Conservation (phyloP, 30 jellyfish, hydroid and myxozoan genomes). For the Cassiopea xamachana region DNA sequence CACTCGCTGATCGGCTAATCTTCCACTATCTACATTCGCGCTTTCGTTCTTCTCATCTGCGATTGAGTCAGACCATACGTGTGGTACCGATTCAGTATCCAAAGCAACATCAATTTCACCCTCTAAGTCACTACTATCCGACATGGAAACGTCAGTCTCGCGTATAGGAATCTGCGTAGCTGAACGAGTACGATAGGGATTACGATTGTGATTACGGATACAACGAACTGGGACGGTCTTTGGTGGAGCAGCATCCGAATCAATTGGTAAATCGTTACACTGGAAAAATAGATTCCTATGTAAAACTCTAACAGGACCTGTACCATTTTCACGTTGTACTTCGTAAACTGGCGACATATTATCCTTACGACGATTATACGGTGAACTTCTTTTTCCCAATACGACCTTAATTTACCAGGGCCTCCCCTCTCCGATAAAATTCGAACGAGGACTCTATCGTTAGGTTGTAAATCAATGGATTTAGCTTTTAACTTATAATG, state of each 20-base stretch:
- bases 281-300: constrained; percentile 18
- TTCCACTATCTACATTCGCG: not conserved
- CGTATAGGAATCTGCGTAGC: not conserved
- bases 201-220: not conserved
- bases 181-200: not conserved
- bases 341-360: constrained; percentile 31
- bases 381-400: constrained; percentile 41
- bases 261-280: constrained; percentile 29
- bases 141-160: not conserved
- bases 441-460: constrained; percentile 47
- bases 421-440: constrained; percentile 70
- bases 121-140: not conserved
- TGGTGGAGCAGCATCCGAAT: not conserved
- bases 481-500: not conserved
- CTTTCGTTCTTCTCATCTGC: not conserved
- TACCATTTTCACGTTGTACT: constrained; percentile 20
- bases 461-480: constrained; percentile 17
- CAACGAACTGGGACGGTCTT: not conserved
- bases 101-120: not conserved
- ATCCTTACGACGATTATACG: constrained; percentile 17
- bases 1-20: not conserved
- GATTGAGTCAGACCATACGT: not conserved
- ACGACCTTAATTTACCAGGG: constrained; percentile 47
- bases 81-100: not conserved
- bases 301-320: constrained; percentile 5